Conservation (phyloP, 2,113 vertebrate species). For the Macquaria ambigua region DNA sequence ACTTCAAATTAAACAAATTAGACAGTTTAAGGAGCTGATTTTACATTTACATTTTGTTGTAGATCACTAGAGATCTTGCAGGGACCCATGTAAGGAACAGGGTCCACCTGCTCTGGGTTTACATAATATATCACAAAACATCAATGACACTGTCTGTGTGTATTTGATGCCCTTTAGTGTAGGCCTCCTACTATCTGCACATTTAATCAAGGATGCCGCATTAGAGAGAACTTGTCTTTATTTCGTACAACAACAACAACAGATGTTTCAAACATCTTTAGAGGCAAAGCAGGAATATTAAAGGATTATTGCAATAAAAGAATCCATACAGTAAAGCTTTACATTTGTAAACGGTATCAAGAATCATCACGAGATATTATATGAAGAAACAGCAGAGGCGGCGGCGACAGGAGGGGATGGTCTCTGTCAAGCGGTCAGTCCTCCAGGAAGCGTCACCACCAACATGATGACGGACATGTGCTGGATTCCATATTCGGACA, state of each 20-base stretch:
- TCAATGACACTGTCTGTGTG: neutral
- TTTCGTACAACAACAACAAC: neutral
- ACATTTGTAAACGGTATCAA: neutral
- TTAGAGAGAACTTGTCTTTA: neutral
- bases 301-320: neutral
- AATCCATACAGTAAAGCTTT: neutral
- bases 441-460: conserved; percentile 67
- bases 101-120: too few relatives aligned
- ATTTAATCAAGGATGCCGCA: neutral
- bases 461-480: conserved; percentile 62
- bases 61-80: neutral
- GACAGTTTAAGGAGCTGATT: neutral
- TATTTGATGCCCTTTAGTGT: neutral
- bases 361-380: fast-evolving
- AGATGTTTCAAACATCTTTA: neutral
- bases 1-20: neutral
- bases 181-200: neutral
- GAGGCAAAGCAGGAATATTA: neutral
- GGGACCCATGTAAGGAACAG: neutral
- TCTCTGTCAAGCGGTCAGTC: conserved; percentile 3
- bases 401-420: neutral
- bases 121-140: neutral
- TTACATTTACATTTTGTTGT: neutral
- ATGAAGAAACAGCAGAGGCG: fast-evolving
- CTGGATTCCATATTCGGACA: conserved; percentile 70